These are phyloP conservation scores for Lamellibrachia columna DNA, from an alignment of 2,888 invertebrate species.

Conservation along the genomic window DNA sequence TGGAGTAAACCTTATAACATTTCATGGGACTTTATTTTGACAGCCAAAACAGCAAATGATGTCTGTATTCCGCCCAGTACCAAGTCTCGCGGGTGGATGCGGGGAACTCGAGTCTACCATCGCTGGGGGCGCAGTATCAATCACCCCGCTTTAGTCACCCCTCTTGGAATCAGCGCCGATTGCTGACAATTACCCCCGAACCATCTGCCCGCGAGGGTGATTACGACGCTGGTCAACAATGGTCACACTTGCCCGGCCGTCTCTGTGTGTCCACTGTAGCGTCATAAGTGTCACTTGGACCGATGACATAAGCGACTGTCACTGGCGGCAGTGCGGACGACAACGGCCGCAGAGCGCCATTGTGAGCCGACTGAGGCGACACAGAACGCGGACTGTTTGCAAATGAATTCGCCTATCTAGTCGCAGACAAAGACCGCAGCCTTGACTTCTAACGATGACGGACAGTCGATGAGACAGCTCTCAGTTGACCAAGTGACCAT, in stretches of 20 bases:
- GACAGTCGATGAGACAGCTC: conserved; percentile 16
- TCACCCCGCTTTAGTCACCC: not conserved
- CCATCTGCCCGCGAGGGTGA: not conserved
- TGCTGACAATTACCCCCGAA: not conserved
- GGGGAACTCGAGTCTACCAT: not conserved
- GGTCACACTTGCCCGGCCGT: not conserved
- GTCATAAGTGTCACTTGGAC: conserved; percentile 7
- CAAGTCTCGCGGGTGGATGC: not conserved
- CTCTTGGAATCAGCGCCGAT: not conserved
- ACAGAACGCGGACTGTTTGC: not conserved
- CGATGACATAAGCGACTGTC: not conserved
- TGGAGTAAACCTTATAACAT: not conserved
- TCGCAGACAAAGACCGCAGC: not conserved
- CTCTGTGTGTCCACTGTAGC: conserved; percentile 11
- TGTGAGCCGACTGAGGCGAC: not conserved
- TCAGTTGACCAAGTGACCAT: conserved; percentile 16
- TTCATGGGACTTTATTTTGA: not conserved
- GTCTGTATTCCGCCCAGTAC: not conserved
- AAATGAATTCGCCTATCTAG: not conserved
- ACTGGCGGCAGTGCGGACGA: not conserved
- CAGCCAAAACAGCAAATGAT: not conserved
- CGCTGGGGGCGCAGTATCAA: not conserved
- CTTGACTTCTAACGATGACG: not conserved
- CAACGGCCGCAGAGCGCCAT: not conserved
- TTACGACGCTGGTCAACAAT: not conserved